These are phyloP conservation scores for Cistogaster globosa DNA, from an alignment of 2,888 invertebrate genomes.

Conservation along the genomic window DNA sequence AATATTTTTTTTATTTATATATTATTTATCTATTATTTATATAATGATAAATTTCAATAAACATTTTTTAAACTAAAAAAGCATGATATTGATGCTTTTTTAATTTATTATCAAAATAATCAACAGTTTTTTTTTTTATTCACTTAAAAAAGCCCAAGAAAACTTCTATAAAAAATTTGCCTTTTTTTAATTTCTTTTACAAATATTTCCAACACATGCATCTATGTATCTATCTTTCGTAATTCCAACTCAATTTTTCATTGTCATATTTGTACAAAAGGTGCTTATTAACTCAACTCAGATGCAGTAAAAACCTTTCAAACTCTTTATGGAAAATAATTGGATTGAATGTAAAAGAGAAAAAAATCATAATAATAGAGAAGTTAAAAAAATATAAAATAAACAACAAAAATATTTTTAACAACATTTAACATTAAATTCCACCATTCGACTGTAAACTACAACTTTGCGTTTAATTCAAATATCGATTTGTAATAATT, in stretches of 20 bases:
- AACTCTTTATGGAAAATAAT: constrained; percentile 54
- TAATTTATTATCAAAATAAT: too few relatives aligned
- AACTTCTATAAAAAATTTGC: too few relatives aligned
- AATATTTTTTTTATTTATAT: too few relatives aligned
- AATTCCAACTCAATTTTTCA: constrained; percentile 73
- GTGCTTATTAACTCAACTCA: constrained; percentile 60
- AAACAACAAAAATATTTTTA: constrained; percentile 27
- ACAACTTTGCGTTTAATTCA: constrained; percentile 56
- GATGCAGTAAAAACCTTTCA: constrained; percentile 29
- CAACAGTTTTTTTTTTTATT: too few relatives aligned
- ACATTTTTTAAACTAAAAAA: too few relatives aligned
- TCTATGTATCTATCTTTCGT: constrained; percentile 30
- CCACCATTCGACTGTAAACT: constrained; percentile 7
- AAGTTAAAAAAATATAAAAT: constrained; percentile 38
- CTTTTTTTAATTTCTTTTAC: too few relatives aligned
- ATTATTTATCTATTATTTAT: too few relatives aligned
- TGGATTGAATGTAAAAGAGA: constrained; percentile 37
- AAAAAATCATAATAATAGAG: constrained; percentile 48
- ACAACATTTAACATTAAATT: constrained; percentile 46
- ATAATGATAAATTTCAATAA: too few relatives aligned
- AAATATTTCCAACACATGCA: neutral
- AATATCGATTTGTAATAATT: constrained; percentile 81
- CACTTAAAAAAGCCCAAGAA: too few relatives aligned
- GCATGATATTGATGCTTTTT: too few relatives aligned
- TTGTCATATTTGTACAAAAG: constrained; percentile 68